Base-by-base conservation (phyloP, 1,140 invertebrate species). In the Drosophila ficusphila region DNA sequence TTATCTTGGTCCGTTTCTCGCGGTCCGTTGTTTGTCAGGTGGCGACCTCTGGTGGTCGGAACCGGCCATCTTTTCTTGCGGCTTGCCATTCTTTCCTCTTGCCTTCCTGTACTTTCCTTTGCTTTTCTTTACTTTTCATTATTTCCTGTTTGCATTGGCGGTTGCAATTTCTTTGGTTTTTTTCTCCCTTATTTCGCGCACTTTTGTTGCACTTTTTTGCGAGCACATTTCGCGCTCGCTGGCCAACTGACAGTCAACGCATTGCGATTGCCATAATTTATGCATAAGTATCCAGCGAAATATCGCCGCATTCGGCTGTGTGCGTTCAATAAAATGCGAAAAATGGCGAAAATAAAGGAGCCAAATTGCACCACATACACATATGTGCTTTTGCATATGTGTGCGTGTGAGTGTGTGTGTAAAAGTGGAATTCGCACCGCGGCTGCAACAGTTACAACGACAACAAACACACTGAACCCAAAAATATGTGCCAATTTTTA, bases 401-500 rank as follows among this genome's bases (percentile, higher is more conserved):
- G n/a, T 29, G 18, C 6, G 14, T 21, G 9, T 33, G 8, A n/a
- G n/a, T 38, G 14, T 31, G 16, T 12, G 19, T 16, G 19, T 31
- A 33, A 61, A 61, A 54, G 60, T 78, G 65, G 72, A 79, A 83
- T 23, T 77, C 25, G 70, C 52, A 58, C 33, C 11, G 61, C 56
- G 23, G 4, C 33, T 39, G 33, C 60, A 51, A 67, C 57, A 47
- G 42, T 73, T 34, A 48, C 57, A 64, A 18, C 54, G 19, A 38
- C 18, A 61, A 52, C 44, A 48, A 7, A 9, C 48, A 41, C 76
- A 79, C 67, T 54, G 74, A 79, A 33, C 68, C 79, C 64, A 33
- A 76, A 85, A 85, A 86, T 85, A 76, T 86, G 81, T 79, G 60
- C 56, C 60, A 86, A 79, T 76, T 86, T 76, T 79, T 76, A 86